phyloP scores from a whole-genome alignment of 1,140 invertebrate species.

The Brachionus rubens region DNA sequence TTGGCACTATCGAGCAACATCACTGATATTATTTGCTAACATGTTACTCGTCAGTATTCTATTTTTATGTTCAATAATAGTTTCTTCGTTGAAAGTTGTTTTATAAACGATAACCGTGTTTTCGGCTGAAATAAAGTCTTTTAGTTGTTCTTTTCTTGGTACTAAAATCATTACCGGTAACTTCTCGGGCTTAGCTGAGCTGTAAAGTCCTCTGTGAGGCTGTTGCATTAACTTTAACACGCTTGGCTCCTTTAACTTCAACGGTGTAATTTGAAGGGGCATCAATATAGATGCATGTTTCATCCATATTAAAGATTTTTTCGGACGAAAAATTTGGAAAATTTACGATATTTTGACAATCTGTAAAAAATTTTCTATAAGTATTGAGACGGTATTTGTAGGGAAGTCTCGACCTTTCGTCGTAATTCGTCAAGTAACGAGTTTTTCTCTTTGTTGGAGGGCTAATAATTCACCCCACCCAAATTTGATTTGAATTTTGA shows the following conservation, averaged over 20 bases:
- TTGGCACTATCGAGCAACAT: background rate
- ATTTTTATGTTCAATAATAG: background rate
- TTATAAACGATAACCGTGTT: background rate
- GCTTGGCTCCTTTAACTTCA: slow-evolving; percentile 8
- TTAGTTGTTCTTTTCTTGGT: background rate
- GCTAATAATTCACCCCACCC: too few relatives aligned
- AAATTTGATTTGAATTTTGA: too few relatives aligned
- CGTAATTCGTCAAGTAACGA: too few relatives aligned
- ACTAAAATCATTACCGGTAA: background rate
- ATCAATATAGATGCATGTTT: background rate
- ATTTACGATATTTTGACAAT: too few relatives aligned
- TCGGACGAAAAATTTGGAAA: too few relatives aligned
- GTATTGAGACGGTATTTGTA: too few relatives aligned
- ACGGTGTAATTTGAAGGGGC: background rate
- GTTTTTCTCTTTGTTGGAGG: too few relatives aligned
- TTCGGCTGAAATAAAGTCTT: background rate
- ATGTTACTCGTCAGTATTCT: background rate
- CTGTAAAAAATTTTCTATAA: too few relatives aligned
- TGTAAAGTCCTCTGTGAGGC: background rate
- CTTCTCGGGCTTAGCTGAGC: background rate
- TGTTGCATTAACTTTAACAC: background rate
- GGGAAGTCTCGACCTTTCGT: too few relatives aligned
- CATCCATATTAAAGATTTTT: too few relatives aligned
- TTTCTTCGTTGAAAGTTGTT: background rate
- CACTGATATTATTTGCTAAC: too few relatives aligned